phyloP scores from a whole-genome alignment of 1,140 invertebrate genomes.

The Bicyclus anynana region DNA sequence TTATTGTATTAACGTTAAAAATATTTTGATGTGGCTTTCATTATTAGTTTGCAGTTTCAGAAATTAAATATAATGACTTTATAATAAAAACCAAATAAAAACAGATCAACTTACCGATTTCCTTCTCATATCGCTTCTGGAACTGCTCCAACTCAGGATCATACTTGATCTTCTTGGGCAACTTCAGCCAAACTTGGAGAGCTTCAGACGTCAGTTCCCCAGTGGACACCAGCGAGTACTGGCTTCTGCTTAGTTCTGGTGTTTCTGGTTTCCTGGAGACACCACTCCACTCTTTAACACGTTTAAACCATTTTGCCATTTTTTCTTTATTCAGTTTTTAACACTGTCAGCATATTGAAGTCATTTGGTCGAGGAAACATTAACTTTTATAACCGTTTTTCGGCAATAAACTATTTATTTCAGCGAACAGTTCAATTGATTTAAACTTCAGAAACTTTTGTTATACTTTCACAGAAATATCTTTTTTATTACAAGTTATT shows the following conservation, averaged over 20 bases:
- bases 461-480: no score
- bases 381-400: no score
- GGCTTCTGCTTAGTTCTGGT: slow-evolving; percentile 46
- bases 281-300: slow-evolving; percentile 49
- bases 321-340: slow-evolving; percentile 2
- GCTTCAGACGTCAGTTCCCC: slow-evolving; percentile 80
- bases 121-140: slow-evolving; percentile 79
- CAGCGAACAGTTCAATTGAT: no score
- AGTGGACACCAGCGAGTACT: slow-evolving; percentile 69
- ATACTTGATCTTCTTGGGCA: slow-evolving; percentile 81
- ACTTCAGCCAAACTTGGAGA: slow-evolving; percentile 79
- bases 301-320: slow-evolving; percentile 46
- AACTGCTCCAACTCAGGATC: slow-evolving; percentile 81
- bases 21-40: no score
- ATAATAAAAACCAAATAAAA: neutral
- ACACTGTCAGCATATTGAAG: neutral
- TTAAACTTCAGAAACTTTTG: no score
- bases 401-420: no score
- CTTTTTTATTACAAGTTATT: no score
- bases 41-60: no score
- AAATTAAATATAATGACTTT: no score
- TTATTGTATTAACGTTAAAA: no score
- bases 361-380: neutral
- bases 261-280: slow-evolving; percentile 35
- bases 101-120: slow-evolving; percentile 64